These are phyloP conservation scores for Drosophila bipectinata DNA, from an alignment of 1,140 invertebrate species.

Conservation along the genomic window DNA sequence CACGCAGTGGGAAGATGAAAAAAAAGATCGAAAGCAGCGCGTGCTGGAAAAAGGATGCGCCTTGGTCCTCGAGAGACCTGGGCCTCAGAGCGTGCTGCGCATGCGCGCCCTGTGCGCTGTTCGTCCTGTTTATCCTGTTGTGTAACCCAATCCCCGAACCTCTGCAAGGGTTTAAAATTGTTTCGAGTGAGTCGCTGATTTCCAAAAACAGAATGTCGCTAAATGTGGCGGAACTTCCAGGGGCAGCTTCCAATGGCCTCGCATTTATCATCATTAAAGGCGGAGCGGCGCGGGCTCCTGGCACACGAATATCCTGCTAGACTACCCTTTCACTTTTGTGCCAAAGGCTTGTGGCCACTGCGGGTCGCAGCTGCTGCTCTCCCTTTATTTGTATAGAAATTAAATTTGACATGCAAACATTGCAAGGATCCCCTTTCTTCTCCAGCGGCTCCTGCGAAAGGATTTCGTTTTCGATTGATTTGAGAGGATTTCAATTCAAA, in stretches of 20 bases:
- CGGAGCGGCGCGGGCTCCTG: conserved; percentile 15
- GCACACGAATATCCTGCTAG: conserved; percentile 28
- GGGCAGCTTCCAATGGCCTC: conserved; percentile 37
- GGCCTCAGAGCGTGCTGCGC: conserved; percentile 62
- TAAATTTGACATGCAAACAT: conserved; percentile 81
- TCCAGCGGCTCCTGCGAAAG: conserved; percentile 52
- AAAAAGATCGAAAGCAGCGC: conserved; percentile 50
- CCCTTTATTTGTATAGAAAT: conserved; percentile 75
- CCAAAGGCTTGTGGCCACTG: conserved; percentile 69
- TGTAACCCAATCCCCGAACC: conserved; percentile 69
- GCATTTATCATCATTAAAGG: conserved; percentile 82
- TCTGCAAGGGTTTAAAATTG: conserved; percentile 60
- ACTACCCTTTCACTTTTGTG: conserved; percentile 67
- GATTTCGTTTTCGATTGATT: conserved; percentile 42
- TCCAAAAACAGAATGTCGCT: conserved; percentile 35
- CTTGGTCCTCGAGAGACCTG: background rate
- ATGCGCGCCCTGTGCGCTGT: conserved; percentile 55
- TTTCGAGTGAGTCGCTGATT: conserved; percentile 42
- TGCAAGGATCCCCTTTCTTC: background rate
- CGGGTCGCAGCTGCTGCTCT: conserved; percentile 63
- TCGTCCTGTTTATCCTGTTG: conserved; percentile 37
- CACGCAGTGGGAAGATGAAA: conserved; percentile 40
- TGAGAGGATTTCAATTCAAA: conserved; percentile 16
- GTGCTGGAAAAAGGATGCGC: conserved; percentile 63
- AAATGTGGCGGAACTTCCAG: conserved; percentile 75